Evolutionary conservation across 2,888 invertebrate genomes (phyloP), one percentile per base, ranked within the genome.

Genomic region (Callyntrura guangdongensis): DNA sequence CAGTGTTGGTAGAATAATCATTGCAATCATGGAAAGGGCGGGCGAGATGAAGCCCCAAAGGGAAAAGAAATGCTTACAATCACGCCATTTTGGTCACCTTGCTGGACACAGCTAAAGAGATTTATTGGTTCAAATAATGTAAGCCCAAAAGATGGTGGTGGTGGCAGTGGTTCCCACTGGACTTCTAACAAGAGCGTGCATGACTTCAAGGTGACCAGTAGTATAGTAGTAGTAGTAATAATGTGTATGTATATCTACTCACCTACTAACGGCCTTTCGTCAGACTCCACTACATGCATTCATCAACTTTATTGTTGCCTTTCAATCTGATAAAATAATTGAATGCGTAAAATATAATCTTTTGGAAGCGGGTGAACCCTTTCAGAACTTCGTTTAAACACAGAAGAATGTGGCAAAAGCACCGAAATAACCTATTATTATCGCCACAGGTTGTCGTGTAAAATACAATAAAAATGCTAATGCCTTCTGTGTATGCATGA

Each of bases 1-100:
- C 56, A 53, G 87, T 27, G 20, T 69, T 25, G 61, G 61, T 56
- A 67, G 49, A 36, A 27, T 69, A 87, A 81, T 87, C 49, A 87
- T 69, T 64, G 64, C 61, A 53, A 67, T 86, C 79, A 81, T 69
- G 87, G 81, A 64, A 69, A 56, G 64, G 87, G 87, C 81, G 87
- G 79, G 64, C 25, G 47, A 77, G 17, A 11, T 64, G 49, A 79
- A 49, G 47, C 49, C 45, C 64, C 47, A 17, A 17, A 36, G 36
- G 85, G 56, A 27, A 86, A 86, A 8, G 45, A 12, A 86, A 72
- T 72, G 56, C 59, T 22, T 49, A 49, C 83, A 83, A 64, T 14
- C 59, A 25, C 22, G 12, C 17, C 22, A 56, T 81, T 81, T 81
- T 81, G n/a, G 49, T 77, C 53, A 74, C 22, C 53, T 49, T 14